Evolutionary conservation across 2,888 invertebrate species (phyloP), one percentile per base, ranked within the genome.

Genomic region (Hypomecis atomaria): DNA sequence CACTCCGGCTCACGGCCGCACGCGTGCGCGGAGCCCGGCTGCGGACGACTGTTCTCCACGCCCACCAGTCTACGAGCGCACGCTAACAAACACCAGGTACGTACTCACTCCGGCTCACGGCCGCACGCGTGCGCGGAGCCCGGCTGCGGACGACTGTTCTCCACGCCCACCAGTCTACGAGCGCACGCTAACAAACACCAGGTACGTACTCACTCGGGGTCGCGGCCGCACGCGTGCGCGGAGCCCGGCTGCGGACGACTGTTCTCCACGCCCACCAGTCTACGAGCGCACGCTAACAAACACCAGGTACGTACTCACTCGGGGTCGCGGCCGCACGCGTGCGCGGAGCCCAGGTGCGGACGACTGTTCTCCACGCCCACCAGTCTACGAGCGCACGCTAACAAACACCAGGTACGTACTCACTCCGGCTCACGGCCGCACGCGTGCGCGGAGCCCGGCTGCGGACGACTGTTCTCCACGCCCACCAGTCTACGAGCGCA

Each of bases 301-400:
- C 97, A 98, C 78, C 94, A 95, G 81, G n/a, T n/a, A n/a, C 33
- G n/a, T 47, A 37, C 9, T 6, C 97, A 98, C 80, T 95, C 96
- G 1, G 97, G 97, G 0, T 95, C 97, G 84, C 94, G 96, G 64
- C 97, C 97, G 0, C 97, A 96, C 85, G 94, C 95, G 0, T 98
- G 98, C 83, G 88, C 94, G 59, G 94, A 94, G 70, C 88, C 86
- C 0, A 94, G 94, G 66, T 98, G 98, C 82, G 94, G 94, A 34
- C 94, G 96, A 75, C 95, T 97, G 0, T 98, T 98, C 86, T 96
- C 97, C 7, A 97, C 97, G 0, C 95, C 96, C n/a, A 96, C 97
- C 77, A 97, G 96, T 81, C 89, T 98, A 4, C 96, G 96, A 78
- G 95, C 96, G 44, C 98, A 98, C 79, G 93, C 95, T 47, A 95